Percentiles rank a stretch among this genome's conserved stretches.
Conservation (phyloP, 1,140 invertebrate species). For the Cherax quadricarinatus region DNA sequence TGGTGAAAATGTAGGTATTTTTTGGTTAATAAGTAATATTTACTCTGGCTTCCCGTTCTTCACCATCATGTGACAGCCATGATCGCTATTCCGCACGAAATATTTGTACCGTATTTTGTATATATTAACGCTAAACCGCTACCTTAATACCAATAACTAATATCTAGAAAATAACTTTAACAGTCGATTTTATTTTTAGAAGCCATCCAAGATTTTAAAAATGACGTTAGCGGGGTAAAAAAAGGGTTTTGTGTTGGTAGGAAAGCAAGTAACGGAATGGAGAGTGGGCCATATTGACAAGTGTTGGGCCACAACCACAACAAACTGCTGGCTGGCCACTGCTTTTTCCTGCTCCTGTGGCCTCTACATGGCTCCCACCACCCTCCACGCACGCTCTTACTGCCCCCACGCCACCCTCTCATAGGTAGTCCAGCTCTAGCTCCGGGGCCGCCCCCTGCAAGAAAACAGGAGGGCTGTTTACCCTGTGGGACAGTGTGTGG, state of each 20-base stretch:
- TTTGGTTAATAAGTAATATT: background rate
- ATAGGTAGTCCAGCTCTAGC: too few relatives aligned
- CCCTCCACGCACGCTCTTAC: too few relatives aligned
- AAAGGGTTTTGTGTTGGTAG: too few relatives aligned
- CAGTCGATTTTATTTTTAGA: background rate
- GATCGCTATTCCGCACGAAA: background rate
- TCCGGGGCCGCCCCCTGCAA: too few relatives aligned
- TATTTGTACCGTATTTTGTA: background rate
- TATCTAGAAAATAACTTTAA: too few relatives aligned
- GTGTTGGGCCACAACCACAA: background rate
- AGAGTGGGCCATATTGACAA: constrained; percentile 52
- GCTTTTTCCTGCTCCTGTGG: background rate
- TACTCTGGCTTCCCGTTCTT: constrained; percentile 27
- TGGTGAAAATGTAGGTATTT: background rate
- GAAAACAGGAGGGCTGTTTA: too few relatives aligned
- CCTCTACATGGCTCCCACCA: too few relatives aligned
- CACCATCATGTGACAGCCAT: constrained; percentile 40
- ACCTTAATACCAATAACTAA: too few relatives aligned
- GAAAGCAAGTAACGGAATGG: background rate
- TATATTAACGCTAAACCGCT: too few relatives aligned
- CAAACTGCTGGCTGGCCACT: background rate
- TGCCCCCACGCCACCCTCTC: too few relatives aligned
- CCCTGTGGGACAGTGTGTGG: too few relatives aligned
- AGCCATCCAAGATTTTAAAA: background rate
- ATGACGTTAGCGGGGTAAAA: too few relatives aligned